Evolutionary conservation across 2,888 invertebrate species (phyloP).

Genomic region (Apodemia hepburni): DNA sequence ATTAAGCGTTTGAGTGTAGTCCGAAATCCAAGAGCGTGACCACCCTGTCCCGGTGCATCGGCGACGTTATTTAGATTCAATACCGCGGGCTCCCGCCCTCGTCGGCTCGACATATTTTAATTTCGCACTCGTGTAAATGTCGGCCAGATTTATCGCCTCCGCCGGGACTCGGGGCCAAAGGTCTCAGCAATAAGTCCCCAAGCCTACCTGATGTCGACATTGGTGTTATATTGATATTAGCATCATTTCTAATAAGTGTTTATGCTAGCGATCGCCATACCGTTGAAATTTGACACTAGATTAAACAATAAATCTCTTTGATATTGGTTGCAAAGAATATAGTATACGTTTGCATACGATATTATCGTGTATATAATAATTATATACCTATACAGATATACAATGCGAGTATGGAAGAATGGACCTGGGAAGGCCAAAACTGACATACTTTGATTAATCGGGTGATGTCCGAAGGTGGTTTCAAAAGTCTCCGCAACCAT

Average conservation of each 20-base stretch:
- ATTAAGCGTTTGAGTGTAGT: neutral
- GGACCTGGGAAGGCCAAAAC: too few relatives aligned
- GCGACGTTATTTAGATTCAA: conserved; percentile 24
- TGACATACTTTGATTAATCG: too few relatives aligned
- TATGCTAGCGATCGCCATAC: too few relatives aligned
- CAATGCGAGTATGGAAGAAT: too few relatives aligned
- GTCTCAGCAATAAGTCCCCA: neutral
- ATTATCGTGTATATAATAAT: too few relatives aligned
- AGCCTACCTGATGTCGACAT: neutral
- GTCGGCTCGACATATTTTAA: conserved; percentile 18
- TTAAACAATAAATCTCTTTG: too few relatives aligned
- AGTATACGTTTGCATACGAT: too few relatives aligned
- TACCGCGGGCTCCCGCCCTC: conserved; percentile 16
- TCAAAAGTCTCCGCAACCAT: too few relatives aligned
- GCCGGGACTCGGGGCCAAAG: neutral
- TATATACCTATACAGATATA: too few relatives aligned
- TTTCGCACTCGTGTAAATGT: conserved; percentile 22
- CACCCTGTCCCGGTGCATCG: conserved; percentile 12
- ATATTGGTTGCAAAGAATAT: too few relatives aligned
- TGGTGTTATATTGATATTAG: neutral
- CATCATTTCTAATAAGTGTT: neutral
- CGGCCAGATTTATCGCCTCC: conserved; percentile 13
- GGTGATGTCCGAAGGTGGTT: too few relatives aligned
- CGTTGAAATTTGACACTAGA: too few relatives aligned
- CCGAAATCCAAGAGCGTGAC: conserved; percentile 3